These are phyloP conservation scores for Trinectes maculatus DNA, from an alignment of 2,113 vertebrate genomes.

Conservation along the genomic window DNA sequence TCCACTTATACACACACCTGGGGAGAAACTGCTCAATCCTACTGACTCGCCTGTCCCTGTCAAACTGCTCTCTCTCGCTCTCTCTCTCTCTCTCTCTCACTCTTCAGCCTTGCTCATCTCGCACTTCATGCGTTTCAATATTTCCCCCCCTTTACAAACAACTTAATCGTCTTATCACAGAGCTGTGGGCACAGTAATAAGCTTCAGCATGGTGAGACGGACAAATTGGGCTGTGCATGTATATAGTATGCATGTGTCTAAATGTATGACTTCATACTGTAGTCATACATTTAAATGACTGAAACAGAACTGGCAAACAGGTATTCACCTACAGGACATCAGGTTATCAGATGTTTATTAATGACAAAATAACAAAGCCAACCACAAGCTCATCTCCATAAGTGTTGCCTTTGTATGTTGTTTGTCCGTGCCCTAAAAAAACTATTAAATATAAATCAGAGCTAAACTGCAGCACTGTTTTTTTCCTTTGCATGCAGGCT, in stretches of 20 bases:
- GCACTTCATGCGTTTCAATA: background rate
- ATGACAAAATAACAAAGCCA: background rate
- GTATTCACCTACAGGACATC: background rate
- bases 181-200: constrained; percentile 58
- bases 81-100: background rate
- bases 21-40: constrained; percentile 71
- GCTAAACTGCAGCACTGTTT: background rate
- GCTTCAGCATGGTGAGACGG: constrained; percentile 42
- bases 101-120: background rate
- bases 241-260: constrained; percentile 21
- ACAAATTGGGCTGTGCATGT: constrained; percentile 38
- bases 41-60: constrained; percentile 62
- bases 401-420: background rate
- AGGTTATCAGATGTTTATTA: background rate
- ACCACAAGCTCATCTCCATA: background rate
- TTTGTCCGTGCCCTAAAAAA: background rate
- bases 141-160: constrained; percentile 39
- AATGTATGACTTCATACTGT: constrained; percentile 9
- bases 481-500: too few species aligned
- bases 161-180: constrained; percentile 70
- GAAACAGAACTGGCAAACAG: background rate
- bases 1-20: constrained; percentile 78
- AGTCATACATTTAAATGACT: constrained; percentile 25
- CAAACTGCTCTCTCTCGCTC: constrained; percentile 43
- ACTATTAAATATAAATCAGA: background rate